phyloP scores from a whole-genome alignment of 2,113 vertebrate species.

The Struthio camelus region DNA sequence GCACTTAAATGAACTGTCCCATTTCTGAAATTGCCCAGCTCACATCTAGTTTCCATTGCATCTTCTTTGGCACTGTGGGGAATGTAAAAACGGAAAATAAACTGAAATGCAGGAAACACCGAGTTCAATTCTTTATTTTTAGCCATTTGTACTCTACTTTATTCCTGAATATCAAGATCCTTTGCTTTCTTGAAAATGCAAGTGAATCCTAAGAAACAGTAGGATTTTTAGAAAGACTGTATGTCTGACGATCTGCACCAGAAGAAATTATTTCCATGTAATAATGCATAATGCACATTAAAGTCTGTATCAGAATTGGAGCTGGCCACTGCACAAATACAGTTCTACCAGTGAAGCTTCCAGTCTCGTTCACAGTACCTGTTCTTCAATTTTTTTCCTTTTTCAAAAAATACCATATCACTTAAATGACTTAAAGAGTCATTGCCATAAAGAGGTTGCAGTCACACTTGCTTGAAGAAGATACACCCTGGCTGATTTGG shows the following conservation, averaged over 20 bases:
- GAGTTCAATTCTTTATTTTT: neutral
- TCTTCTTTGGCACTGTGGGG: neutral
- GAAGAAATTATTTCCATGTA: constrained; percentile 22
- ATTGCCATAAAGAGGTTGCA: constrained; percentile 17
- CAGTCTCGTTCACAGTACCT: constrained; percentile 34
- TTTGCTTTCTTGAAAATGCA: neutral
- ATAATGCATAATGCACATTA: neutral
- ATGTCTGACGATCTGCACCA: constrained; percentile 15
- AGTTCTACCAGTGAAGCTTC: neutral
- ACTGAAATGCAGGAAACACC: neutral
- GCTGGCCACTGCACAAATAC: constrained; percentile 59
- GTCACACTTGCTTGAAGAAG: constrained; percentile 49
- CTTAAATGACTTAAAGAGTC: constrained; percentile 24
- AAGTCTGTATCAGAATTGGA: constrained; percentile 26
- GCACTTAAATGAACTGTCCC: neutral
- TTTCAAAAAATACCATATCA: neutral
- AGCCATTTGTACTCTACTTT: neutral
- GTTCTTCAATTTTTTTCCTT: neutral
- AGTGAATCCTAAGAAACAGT: neutral
- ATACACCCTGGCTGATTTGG: constrained; percentile 10
- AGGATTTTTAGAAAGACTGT: neutral
- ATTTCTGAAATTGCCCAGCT: neutral
- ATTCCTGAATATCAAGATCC: neutral
- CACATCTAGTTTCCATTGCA: neutral
- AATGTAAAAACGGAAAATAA: neutral